Percentiles rank a stretch among this genome's conserved stretches.
These are phyloP conservation scores for Rhamphomyia laevipes DNA, from an alignment of 2,888 invertebrate species.

Conservation along the genomic window DNA sequence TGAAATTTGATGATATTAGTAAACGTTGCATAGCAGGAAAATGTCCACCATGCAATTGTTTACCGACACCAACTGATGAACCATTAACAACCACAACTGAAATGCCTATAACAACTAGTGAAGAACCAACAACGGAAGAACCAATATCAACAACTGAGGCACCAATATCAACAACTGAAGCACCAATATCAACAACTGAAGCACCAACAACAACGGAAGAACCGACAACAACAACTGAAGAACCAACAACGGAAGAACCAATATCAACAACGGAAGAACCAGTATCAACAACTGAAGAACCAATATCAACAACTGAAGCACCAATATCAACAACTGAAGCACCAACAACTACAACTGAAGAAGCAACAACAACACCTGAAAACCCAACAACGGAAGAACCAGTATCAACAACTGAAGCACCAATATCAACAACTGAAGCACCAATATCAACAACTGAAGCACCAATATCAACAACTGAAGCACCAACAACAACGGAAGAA, in stretches of 20 bases:
- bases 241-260: neutral
- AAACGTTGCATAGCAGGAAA: slow-evolving; percentile 13
- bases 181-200: neutral
- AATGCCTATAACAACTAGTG: neutral
- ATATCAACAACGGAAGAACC: neutral
- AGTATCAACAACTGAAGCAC: neutral
- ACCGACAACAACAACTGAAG: neutral
- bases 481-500: neutral
- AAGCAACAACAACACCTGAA: neutral
- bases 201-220: neutral
- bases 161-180: neutral
- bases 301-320: neutral
- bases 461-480: neutral
- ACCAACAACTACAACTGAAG: neutral
- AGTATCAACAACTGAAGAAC: neutral
- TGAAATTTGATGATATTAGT: slow-evolving; percentile 7
- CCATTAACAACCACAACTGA: neutral
- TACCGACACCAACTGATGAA: neutral
- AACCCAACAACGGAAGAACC: neutral
- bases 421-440: neutral
- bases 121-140: neutral
- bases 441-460: neutral
- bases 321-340: neutral
- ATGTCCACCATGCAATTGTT: slow-evolving; percentile 15
- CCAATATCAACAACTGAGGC: neutral